Conservation (phyloP, 2,113 vertebrate genomes). For the Dolichotis patagonum region DNA sequence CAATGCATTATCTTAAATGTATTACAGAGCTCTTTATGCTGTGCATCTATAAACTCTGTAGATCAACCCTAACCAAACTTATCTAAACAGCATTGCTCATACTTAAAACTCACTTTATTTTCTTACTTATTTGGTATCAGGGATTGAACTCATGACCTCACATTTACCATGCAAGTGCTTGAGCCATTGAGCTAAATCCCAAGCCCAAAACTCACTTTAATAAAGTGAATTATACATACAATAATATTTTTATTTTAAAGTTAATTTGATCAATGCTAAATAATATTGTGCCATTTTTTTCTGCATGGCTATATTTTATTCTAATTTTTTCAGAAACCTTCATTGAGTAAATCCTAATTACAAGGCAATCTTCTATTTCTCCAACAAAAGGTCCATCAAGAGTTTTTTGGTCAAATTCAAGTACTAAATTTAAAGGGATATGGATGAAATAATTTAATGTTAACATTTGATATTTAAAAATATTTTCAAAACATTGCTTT, state of each 20-base stretch:
- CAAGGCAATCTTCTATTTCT: neutral
- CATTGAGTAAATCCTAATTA: neutral
- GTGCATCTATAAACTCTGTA: neutral
- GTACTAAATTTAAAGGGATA: slow-evolving; percentile 25
- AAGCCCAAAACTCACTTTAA: slow-evolving; percentile 48
- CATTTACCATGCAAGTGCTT: too few relatives aligned
- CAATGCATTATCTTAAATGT: neutral
- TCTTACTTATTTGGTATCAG: too few relatives aligned
- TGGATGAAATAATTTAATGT: slow-evolving; percentile 17
- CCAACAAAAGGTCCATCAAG: neutral
- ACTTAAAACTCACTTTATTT: slow-evolving; percentile 51
- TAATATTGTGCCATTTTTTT: slow-evolving; percentile 6
- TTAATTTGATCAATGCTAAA: slow-evolving; percentile 30
- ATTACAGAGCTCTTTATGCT: neutral
- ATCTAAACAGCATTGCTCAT: neutral
- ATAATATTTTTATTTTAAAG: slow-evolving; percentile 27
- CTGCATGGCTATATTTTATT: neutral
- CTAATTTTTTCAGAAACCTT: neutral
- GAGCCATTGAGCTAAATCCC: too few relatives aligned
- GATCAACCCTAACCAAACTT: neutral
- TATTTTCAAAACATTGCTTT: slow-evolving; percentile 30
- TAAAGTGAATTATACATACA: slow-evolving; percentile 43
- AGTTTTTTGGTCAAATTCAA: neutral
- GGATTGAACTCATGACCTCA: too few relatives aligned
- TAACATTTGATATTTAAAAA: slow-evolving; percentile 44